Evolutionary conservation across 1,140 invertebrate genomes (phyloP).

Genomic region (Steinernema feltiae): DNA sequence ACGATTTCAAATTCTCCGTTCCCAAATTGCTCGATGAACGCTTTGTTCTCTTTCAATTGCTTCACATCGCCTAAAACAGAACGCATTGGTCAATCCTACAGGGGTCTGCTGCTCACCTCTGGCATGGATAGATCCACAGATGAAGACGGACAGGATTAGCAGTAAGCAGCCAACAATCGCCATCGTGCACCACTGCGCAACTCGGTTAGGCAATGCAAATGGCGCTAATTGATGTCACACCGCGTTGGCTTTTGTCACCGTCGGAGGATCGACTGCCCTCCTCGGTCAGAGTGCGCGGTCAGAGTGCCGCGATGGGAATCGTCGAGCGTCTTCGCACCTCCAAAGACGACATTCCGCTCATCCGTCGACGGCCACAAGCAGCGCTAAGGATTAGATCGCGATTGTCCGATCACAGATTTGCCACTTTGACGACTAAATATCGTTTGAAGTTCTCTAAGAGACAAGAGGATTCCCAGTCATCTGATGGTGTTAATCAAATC

Average conservation of each 20-base stretch:
- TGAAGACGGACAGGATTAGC: background rate
- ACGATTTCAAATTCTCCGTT: background rate
- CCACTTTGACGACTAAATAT: background rate
- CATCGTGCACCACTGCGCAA: background rate
- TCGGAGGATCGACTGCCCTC: background rate
- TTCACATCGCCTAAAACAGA: background rate
- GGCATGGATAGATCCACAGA: background rate
- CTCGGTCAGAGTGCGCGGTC: too few relatives aligned
- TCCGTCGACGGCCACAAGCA: background rate
- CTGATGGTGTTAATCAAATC: background rate
- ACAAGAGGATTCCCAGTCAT: background rate
- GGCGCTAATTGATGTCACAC: constrained; percentile 2
- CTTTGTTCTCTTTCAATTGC: background rate
- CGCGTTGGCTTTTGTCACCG: background rate
- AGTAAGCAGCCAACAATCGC: background rate
- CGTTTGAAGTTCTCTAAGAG: background rate
- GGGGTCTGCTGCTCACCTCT: background rate
- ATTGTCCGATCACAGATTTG: background rate
- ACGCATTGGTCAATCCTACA: background rate
- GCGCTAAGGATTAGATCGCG: background rate
- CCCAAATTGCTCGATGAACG: background rate
- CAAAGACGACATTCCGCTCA: background rate
- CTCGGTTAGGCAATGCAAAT: background rate
- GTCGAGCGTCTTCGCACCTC: background rate
- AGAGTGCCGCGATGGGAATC: background rate